A percentile compares a stretch with the other conserved stretches of the same genome.
Evolutionary conservation across 1,140 invertebrate genomes (phyloP).

Genomic region (Cotesia glomerata): DNA sequence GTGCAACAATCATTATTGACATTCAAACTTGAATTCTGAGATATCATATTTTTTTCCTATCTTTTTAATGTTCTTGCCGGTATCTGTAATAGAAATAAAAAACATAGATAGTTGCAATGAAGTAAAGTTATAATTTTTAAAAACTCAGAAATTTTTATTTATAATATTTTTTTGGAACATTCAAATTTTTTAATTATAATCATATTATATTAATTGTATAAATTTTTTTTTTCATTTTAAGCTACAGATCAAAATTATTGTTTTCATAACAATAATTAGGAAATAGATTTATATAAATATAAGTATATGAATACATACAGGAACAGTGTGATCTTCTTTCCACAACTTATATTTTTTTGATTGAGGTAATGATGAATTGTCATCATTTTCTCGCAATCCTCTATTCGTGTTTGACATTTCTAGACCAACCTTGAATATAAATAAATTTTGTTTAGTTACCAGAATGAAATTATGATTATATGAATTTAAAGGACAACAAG

Average conservation of each 20-base stretch:
- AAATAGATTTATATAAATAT: too few relatives aligned
- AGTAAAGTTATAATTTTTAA: neutral
- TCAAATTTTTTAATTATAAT: too few relatives aligned
- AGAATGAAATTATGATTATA: neutral
- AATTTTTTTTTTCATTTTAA: too few relatives aligned
- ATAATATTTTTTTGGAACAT: neutral
- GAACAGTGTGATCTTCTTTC: neutral
- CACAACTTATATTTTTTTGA: neutral
- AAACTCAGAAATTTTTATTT: neutral
- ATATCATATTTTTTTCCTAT: neutral
- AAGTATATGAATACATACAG: too few relatives aligned
- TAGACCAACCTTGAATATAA: too few relatives aligned
- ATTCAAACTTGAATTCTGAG: neutral
- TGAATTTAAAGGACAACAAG: neutral
- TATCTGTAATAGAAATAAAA: neutral
- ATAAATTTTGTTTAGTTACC: neutral
- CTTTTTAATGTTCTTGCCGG: neutral
- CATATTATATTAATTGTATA: too few relatives aligned
- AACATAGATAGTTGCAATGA: neutral
- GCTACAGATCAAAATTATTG: too few relatives aligned
- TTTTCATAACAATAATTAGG: too few relatives aligned
- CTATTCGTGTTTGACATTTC: too few relatives aligned
- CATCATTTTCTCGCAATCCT: neutral
- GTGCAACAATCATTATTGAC: neutral
- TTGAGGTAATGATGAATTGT: neutral